phyloP scores from a whole-genome alignment of 1,140 invertebrate genomes.

The Lepidurus apus region DNA sequence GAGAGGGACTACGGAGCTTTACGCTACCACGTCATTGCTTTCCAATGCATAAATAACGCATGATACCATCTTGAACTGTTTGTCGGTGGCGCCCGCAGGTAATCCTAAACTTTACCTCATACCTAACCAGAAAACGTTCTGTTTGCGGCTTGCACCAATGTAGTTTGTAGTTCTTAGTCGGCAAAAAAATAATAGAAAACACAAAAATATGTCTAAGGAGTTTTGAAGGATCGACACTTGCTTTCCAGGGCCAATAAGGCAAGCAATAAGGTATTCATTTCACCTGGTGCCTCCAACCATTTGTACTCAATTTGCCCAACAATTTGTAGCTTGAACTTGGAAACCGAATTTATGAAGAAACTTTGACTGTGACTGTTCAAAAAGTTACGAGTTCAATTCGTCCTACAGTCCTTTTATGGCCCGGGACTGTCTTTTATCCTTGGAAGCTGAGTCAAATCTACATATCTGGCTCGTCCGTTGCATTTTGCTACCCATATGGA shows the following conservation, averaged over 20 bases:
- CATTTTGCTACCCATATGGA: background rate
- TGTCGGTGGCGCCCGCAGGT: background rate
- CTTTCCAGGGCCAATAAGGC: no score
- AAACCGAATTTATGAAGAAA: background rate
- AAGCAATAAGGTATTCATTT: no score
- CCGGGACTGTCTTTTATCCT: no score
- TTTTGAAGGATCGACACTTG: background rate
- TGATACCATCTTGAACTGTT: conserved; percentile 9
- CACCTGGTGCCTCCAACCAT: no score
- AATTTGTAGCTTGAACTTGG: no score
- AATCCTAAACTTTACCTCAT: background rate
- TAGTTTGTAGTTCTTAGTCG: no score
- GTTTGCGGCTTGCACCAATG: conserved; percentile 2
- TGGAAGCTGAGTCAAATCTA: no score
- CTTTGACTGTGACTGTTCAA: background rate
- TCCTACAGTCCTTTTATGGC: background rate
- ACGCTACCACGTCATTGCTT: conserved; percentile 7
- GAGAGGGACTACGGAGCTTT: background rate
- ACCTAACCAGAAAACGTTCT: background rate
- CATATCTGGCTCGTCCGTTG: no score
- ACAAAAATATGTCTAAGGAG: background rate
- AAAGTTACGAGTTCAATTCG: conserved; percentile 2
- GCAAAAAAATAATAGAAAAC: no score
- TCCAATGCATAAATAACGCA: conserved; percentile 15
- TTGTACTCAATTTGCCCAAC: no score